phyloP scores from a whole-genome alignment of 2,113 vertebrate species.

The Bombycilla garrulus region DNA sequence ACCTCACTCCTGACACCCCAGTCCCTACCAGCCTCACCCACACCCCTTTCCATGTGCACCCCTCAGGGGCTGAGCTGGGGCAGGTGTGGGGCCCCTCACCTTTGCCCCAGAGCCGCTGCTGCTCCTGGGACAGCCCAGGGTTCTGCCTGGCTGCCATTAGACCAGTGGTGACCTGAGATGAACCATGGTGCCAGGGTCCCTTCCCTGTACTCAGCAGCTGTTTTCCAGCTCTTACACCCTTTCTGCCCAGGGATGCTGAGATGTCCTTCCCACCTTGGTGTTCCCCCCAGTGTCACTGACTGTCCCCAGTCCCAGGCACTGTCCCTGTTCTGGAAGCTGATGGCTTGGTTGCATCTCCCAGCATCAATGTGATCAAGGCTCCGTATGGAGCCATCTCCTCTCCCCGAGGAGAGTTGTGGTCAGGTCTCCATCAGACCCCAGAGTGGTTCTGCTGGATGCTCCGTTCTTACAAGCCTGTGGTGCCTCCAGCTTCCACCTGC shows the following conservation, averaged over 20 bases:
- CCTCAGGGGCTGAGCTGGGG: fast-evolving
- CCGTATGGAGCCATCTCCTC: background rate
- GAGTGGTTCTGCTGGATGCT: background rate
- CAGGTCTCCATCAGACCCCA: fast-evolving
- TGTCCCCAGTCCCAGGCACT: fast-evolving
- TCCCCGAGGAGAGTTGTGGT: background rate
- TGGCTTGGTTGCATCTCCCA: background rate
- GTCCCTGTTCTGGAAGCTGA: background rate
- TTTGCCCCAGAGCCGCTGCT: background rate
- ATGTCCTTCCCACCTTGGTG: background rate
- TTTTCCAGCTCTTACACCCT: background rate
- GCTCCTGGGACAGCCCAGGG: background rate
- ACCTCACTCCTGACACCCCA: fast-evolving
- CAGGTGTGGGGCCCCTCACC: background rate
- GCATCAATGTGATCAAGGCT: fast-evolving
- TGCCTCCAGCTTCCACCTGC: background rate
- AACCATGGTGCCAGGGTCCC: background rate
- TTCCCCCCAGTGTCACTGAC: background rate
- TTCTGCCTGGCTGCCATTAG: fast-evolving
- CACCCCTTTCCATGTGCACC: fast-evolving
- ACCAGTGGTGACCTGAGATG: background rate
- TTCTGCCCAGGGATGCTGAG: background rate
- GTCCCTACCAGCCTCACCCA: fast-evolving
- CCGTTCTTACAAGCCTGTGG: fast-evolving
- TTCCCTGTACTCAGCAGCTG: fast-evolving